Evolutionary conservation across 2,888 invertebrate species (phyloP).

Genomic region (Yponomeuta cagnagella): DNA sequence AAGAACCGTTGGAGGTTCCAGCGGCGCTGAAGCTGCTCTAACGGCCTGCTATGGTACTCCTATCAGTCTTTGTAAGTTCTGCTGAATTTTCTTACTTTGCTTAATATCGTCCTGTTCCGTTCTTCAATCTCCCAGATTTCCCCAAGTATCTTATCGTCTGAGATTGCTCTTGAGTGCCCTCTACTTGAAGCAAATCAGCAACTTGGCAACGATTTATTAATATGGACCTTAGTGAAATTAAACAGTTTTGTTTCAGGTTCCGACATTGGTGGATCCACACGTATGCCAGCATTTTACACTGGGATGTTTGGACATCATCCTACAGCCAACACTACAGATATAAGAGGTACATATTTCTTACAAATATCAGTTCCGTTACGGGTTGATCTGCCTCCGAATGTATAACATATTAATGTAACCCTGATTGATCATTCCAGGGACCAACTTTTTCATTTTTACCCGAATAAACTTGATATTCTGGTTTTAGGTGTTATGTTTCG

Average conservation of each 20-base stretch:
- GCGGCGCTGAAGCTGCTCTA: constrained; percentile 89
- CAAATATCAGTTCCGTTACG: too few species aligned
- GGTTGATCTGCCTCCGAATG: background rate
- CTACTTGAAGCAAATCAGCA: too few species aligned
- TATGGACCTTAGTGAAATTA: background rate
- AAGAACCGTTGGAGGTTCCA: constrained; percentile 92
- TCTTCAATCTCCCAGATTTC: too few species aligned
- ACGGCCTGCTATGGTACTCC: constrained; percentile 87
- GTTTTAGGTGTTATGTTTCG: constrained; percentile 80
- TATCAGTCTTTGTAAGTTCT: constrained; percentile 84
- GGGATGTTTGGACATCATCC: constrained; percentile 93
- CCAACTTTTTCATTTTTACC: too few species aligned
- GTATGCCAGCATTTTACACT: constrained; percentile 94
- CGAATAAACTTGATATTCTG: background rate
- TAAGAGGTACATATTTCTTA: constrained; percentile 43
- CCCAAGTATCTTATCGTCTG: too few species aligned
- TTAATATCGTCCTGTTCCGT: constrained; percentile 4
- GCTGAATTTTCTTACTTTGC: background rate
- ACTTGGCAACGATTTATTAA: too few species aligned
- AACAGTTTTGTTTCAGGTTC: constrained; percentile 64
- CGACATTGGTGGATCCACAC: constrained; percentile 95
- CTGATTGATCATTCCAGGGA: too few species aligned
- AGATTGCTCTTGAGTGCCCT: too few species aligned
- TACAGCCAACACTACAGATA: constrained; percentile 71
- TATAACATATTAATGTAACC: too few species aligned